Evolutionary conservation across 2,797 vertebrate species (phyloP), one percentile per base, ranked within the genome.

Genomic region (Lithobates pipiens): DNA sequence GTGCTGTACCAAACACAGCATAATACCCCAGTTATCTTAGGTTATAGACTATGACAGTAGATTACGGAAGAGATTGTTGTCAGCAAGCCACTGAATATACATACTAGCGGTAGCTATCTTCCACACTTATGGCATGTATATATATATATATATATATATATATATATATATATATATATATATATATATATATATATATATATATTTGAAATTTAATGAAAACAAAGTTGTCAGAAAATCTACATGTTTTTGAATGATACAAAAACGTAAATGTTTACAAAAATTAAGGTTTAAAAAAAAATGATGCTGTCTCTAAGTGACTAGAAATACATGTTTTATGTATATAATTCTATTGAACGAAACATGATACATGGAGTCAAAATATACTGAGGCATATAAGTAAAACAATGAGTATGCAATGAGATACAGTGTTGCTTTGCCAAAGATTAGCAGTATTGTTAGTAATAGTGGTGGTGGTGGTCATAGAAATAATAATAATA

Each of bases 1-100:
- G 54, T 86, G 63, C 18, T 86, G 39, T 70, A 74, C 57, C 5
- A 39, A 63, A 67, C 36, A 85, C 44, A 54, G 67, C 50, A 57
- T 32, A 73, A 81, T 70, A 65, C 65, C 25, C 65, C n/a, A 61
- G 18, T 57, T 68, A 69, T 50, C 36, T 63, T 80, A 67, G 18
- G 34, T 61, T 76, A 76, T 44, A 70, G 46, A 18, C 61, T 75
- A 39, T 73, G 54, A 21, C 46, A 72, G 21, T 23, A 67, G 29
- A 65, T 54, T 25, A 65, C 46, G 36, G 29, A 54, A 68, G 61
- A 73, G 84, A 67, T 80, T 79, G 70, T 68, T 79, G 70, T 68
- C 54, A 65, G 32, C 70, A 76, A 29, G 46, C 27, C 65, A 25
- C 54, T 50, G 61, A 54, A 73, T 69, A 61, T 69, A 36, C 39